These are phyloP conservation scores for Okapia johnstoni DNA, from an alignment of 2,113 vertebrate species.

Conservation along the genomic window DNA sequence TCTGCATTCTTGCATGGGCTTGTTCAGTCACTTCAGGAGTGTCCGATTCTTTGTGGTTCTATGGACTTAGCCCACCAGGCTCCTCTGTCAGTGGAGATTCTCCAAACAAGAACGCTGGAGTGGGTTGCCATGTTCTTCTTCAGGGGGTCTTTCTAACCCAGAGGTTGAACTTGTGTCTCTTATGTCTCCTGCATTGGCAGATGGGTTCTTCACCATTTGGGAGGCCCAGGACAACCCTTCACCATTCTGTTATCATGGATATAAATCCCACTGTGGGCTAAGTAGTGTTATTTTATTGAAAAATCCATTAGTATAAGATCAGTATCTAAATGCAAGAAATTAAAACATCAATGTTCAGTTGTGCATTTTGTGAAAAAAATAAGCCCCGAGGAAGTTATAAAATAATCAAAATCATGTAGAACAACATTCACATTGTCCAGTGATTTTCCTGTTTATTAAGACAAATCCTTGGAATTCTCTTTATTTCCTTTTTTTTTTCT, in stretches of 20 bases:
- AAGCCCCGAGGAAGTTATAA: not conserved
- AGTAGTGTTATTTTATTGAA: not conserved
- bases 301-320: not conserved
- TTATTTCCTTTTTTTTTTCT: not conserved
- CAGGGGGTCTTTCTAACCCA: not conserved
- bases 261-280: not conserved
- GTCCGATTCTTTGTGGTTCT: rapidly evolving
- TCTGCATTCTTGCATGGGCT: not conserved
- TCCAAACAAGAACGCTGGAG: not conserved
- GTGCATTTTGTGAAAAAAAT: not conserved
- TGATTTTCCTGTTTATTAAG: not conserved
- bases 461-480: not conserved
- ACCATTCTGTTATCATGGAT: not conserved
- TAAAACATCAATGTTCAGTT: not conserved
- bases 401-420: not conserved
- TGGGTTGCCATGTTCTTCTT: not conserved
- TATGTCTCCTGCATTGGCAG: not conserved
- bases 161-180: not conserved
- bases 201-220: not conserved
- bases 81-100: not conserved
- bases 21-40: not conserved
- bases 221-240: not conserved
- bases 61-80: not conserved
- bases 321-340: not conserved
- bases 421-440: no score